Percentiles rank a stretch among this genome's conserved stretches.
phyloP scores from a whole-genome alignment of 2,888 invertebrate species.

The Listrodromus nycthemerus region DNA sequence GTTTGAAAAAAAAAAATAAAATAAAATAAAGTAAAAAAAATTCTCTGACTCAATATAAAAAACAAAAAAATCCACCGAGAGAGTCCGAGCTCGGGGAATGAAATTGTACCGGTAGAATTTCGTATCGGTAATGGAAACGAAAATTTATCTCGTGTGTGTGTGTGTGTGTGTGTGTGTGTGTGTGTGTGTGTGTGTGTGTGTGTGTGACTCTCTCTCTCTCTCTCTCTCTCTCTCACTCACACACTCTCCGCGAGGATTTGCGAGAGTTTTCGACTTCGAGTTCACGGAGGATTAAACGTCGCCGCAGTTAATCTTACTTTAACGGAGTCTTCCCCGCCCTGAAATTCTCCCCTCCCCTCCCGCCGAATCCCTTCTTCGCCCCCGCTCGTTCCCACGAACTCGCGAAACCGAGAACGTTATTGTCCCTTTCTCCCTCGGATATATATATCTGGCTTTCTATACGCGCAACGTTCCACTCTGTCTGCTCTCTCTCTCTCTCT shows the following conservation, averaged over 20 bases:
- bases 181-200: too few species aligned
- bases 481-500: constrained; percentile 24
- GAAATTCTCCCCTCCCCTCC: too few species aligned
- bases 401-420: constrained; percentile 46
- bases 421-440: constrained; percentile 33
- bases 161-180: too few species aligned
- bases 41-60: too few species aligned
- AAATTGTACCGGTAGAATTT: constrained; percentile 33
- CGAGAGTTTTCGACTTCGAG: constrained; percentile 53
- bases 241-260: constrained; percentile 14
- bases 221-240: too few species aligned
- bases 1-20: too few species aligned
- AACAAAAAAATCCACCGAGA: constrained; percentile 36
- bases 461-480: constrained; percentile 14
- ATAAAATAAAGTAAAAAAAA: not conserved
- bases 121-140: constrained; percentile 13
- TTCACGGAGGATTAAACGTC: constrained; percentile 67
- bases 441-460: constrained; percentile 20
- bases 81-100: not conserved
- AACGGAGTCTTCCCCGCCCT: constrained; percentile 20
- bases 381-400: not conserved
- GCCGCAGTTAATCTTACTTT: constrained; percentile 67
- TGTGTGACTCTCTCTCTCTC: too few species aligned
- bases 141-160: constrained; percentile 13
- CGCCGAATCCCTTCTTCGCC: too few species aligned